Evolutionary conservation across 2,888 invertebrate genomes (phyloP).

Genomic region (Drosophila melanosoma): DNA sequence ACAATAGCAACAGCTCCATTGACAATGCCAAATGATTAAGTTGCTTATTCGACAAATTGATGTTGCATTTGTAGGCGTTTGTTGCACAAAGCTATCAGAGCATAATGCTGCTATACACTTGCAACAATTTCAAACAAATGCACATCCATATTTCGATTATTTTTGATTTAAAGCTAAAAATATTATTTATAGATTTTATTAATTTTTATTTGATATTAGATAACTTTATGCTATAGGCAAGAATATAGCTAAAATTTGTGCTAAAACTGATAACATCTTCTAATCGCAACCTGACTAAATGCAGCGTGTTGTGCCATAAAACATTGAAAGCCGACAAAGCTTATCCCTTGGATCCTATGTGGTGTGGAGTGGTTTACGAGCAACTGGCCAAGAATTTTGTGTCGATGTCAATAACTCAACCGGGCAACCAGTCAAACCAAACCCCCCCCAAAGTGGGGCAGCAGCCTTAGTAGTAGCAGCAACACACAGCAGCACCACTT

Average conservation of each 20-base stretch:
- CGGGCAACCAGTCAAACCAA: slow-evolving; percentile 12
- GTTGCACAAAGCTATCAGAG: slow-evolving; percentile 1
- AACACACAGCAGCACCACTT: slow-evolving; percentile 40
- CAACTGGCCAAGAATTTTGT: slow-evolving; percentile 54
- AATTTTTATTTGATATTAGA: neutral
- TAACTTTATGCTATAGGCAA: neutral
- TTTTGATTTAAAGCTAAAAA: neutral
- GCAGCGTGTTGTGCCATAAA: slow-evolving; percentile 22
- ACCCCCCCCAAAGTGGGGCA: slow-evolving; percentile 4
- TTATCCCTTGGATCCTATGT: slow-evolving; percentile 14
- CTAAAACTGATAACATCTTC: slow-evolving; percentile 1
- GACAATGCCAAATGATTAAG: slow-evolving; percentile 77
- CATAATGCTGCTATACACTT: slow-evolving; percentile 5
- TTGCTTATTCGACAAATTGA: slow-evolving; percentile 81
- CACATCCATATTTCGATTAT: neutral
- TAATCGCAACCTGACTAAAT: slow-evolving; percentile 6
- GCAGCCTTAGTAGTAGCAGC: slow-evolving; percentile 15
- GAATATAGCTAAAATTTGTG: neutral
- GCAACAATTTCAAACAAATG: neutral
- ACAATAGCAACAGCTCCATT: slow-evolving; percentile 42
- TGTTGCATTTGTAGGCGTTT: slow-evolving; percentile 52
- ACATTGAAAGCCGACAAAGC: slow-evolving; percentile 5
- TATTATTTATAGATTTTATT: neutral
- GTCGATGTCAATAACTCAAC: slow-evolving; percentile 71
- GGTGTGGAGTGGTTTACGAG: slow-evolving; percentile 58